Evolutionary conservation across 2,113 vertebrate species (phyloP).

Genomic region (Alligator sinensis): DNA sequence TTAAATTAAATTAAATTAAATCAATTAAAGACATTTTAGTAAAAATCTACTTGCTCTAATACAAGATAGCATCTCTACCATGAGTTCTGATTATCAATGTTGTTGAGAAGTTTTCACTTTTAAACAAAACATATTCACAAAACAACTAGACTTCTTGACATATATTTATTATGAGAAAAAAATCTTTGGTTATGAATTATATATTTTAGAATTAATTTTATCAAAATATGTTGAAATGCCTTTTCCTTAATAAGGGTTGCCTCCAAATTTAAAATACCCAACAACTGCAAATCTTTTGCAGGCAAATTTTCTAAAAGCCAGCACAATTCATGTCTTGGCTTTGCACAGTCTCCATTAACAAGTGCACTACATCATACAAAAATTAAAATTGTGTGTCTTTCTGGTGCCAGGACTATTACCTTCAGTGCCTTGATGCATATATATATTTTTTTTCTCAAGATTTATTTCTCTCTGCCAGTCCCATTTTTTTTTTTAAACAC

Average conservation of each 20-base stretch:
- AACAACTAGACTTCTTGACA: not conserved
- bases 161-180: not conserved
- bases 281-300: not conserved
- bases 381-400: not conserved
- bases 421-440: not conserved
- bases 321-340: not conserved
- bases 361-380: not conserved
- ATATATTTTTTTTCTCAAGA: not conserved
- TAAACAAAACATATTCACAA: not conserved
- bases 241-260: not conserved
- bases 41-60: too few species aligned
- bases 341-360: not conserved
- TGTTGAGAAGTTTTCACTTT: not conserved
- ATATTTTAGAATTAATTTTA: constrained; percentile 15
- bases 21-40: too few species aligned
- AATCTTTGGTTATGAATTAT: not conserved
- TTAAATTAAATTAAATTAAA: too few species aligned
- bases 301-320: not conserved
- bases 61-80: too few species aligned
- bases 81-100: too few species aligned
- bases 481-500: not conserved
- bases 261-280: not conserved
- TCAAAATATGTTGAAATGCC: not conserved
- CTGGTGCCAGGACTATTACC: not conserved
- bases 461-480: too few species aligned